These are phyloP conservation scores for Prosapia bicincta DNA, from an alignment of 2,888 invertebrate genomes.

Conservation along the genomic window DNA sequence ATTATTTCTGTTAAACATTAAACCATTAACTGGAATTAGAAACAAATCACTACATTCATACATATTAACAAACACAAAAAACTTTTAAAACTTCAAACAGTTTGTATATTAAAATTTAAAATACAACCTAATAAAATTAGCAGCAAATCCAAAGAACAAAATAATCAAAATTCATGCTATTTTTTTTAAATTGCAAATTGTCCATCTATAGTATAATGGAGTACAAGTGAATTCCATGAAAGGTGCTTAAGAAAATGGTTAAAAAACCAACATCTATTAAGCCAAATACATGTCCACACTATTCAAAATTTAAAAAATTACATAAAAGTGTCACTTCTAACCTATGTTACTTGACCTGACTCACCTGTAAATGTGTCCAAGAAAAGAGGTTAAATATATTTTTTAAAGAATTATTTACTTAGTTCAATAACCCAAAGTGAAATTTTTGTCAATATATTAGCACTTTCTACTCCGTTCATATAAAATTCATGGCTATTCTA, in stretches of 20 bases:
- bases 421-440: no score
- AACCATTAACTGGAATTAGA: no score
- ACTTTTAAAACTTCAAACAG: not conserved
- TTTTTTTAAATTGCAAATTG: not conserved
- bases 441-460: no score
- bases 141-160: not conserved
- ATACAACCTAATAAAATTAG: not conserved
- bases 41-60: not conserved
- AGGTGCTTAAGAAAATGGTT: not conserved
- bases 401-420: no score
- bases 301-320: not conserved
- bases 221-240: not conserved
- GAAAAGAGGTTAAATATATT: not conserved
- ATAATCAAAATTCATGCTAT: not conserved
- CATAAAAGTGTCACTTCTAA: no score
- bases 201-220: no score
- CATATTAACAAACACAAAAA: not conserved
- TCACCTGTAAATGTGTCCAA: not conserved
- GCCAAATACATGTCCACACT: not conserved
- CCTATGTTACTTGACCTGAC: not conserved
- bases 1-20: no score
- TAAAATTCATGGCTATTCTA: no score
- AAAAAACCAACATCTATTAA: not conserved
- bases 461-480: no score
- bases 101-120: constrained; percentile 6